phyloP scores from a whole-genome alignment of 1,140 invertebrate species.

The Teleogryllus occipitalis region DNA sequence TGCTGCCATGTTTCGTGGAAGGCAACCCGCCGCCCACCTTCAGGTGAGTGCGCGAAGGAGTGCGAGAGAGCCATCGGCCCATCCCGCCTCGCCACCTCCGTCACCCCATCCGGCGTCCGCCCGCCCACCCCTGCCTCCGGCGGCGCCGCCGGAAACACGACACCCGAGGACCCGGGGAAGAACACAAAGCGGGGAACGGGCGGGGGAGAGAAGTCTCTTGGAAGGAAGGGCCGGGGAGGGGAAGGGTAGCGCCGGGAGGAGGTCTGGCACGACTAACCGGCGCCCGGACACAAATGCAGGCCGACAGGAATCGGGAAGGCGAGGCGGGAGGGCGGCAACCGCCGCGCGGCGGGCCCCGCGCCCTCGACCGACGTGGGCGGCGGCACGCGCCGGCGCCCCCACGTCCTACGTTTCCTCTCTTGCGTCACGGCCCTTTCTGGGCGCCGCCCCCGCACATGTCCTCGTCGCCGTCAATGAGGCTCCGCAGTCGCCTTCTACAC shows the following conservation, averaged over 20 bases:
- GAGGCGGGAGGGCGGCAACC: too few relatives aligned
- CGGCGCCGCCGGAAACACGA: not conserved
- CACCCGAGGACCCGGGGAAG: not conserved
- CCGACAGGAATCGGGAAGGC: not conserved
- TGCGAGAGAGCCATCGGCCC: not conserved
- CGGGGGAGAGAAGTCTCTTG: not conserved
- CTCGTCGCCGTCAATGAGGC: too few relatives aligned
- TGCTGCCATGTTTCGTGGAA: conserved; percentile 36
- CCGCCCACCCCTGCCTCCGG: too few relatives aligned
- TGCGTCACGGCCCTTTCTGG: too few relatives aligned
- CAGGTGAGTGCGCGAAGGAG: conserved; percentile 28
- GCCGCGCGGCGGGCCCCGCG: too few relatives aligned
- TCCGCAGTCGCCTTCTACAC: too few relatives aligned
- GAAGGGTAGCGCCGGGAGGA: not conserved
- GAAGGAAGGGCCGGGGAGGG: not conserved
- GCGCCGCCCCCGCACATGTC: too few relatives aligned
- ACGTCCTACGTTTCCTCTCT: too few relatives aligned
- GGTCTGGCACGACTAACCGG: not conserved
- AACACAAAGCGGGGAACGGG: not conserved
- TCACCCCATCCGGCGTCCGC: not conserved
- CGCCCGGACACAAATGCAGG: not conserved
- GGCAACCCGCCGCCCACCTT: conserved; percentile 36
- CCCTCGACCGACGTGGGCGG: too few relatives aligned
- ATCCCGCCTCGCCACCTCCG: not conserved
- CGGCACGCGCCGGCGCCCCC: too few relatives aligned